Evolutionary conservation across 2,113 vertebrate species (phyloP).

Genomic region (Triplophysa siluroides): DNA sequence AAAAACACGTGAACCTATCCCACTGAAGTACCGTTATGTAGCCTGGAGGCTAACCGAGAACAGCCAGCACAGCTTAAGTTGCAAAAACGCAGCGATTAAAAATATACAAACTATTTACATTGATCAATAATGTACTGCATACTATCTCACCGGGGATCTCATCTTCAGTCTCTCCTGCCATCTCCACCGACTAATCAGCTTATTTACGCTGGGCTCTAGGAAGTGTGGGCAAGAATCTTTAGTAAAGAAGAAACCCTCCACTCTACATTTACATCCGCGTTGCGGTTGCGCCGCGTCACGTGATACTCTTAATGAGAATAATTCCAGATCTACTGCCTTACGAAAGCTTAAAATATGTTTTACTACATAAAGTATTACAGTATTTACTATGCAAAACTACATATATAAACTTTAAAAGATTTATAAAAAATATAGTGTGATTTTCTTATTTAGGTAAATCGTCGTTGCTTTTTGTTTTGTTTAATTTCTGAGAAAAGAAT

Average conservation of each 20-base stretch:
- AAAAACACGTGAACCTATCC: not conserved
- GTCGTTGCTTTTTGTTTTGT: no score
- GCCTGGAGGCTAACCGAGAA: not conserved
- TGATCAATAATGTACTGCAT: not conserved
- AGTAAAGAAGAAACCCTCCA: not conserved
- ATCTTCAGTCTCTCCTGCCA: constrained; percentile 76
- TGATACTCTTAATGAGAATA: not conserved
- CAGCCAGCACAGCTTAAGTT: not conserved
- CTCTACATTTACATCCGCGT: constrained; percentile 5
- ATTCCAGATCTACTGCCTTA: no score
- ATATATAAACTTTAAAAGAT: no score
- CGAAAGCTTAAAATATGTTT: no score
- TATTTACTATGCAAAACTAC: no score
- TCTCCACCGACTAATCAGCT: constrained; percentile 69
- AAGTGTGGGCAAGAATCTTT: not conserved
- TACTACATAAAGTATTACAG: no score
- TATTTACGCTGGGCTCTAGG: constrained; percentile 45
- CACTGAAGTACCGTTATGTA: not conserved
- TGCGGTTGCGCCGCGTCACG: not conserved
- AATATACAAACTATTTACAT: not conserved
- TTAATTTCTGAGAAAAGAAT: no score
- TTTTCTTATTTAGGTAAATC: no score
- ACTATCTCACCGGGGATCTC: constrained; percentile 79
- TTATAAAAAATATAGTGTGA: no score
- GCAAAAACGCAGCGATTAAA: not conserved